Conservation (phyloP, 2,113 vertebrate genomes). For the Pelecanoides urinatrix region DNA sequence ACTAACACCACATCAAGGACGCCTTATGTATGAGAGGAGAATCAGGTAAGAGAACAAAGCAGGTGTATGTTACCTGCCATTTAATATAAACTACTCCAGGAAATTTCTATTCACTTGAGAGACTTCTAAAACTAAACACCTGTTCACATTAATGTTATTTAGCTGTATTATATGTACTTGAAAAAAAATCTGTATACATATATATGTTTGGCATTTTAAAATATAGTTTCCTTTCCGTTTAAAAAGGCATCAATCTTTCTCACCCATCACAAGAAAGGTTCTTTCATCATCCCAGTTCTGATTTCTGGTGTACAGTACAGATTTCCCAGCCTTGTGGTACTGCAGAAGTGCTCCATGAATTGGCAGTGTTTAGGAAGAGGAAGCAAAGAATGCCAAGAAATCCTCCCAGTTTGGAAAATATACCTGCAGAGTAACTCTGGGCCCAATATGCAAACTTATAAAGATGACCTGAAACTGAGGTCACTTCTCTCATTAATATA, state of each 20-base stretch:
- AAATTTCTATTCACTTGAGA: constrained; percentile 36
- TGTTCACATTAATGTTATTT: constrained; percentile 53
- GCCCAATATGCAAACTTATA: background rate
- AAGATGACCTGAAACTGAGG: background rate
- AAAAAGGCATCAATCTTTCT: constrained; percentile 31
- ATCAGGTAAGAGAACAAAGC: background rate
- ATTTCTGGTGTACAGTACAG: background rate
- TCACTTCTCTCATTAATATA: background rate
- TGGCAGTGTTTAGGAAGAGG: background rate
- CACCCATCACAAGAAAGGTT: constrained; percentile 4
- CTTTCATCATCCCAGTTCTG: background rate
- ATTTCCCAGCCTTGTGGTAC: background rate
- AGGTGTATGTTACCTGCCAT: background rate
- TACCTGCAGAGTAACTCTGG: background rate
- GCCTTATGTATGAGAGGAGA: background rate
- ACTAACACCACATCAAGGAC: background rate
- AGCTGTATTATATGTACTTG: background rate
- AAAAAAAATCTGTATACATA: background rate
- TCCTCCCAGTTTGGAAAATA: background rate
- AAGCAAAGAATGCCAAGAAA: background rate
- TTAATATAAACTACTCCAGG: constrained; percentile 16
- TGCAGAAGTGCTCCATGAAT: constrained; percentile 3
- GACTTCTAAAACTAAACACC: constrained; percentile 21
- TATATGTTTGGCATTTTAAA: constrained; percentile 35
- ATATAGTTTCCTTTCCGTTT: constrained; percentile 45